These are phyloP conservation scores for Allygus modestus DNA, from an alignment of 2,888 invertebrate genomes.

Conservation along the genomic window DNA sequence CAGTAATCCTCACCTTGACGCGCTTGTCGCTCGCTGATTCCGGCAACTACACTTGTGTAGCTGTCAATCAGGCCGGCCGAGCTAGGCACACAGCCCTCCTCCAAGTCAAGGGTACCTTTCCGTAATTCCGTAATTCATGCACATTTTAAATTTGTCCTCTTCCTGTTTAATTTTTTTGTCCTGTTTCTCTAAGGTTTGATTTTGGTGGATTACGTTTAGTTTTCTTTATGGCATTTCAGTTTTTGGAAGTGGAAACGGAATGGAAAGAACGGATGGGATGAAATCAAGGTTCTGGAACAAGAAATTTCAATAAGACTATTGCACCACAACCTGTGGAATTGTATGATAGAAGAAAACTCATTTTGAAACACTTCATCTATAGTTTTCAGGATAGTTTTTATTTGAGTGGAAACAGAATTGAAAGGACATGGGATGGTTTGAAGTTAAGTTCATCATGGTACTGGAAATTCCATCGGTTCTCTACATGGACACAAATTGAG, in stretches of 20 bases:
- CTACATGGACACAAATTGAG: too few species aligned
- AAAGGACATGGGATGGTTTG: too few species aligned
- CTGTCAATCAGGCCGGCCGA: conserved; percentile 73
- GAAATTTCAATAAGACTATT: too few species aligned
- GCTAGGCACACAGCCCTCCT: conserved; percentile 72
- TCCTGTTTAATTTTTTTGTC: conserved; percentile 11
- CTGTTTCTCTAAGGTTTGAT: background rate
- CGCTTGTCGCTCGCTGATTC: conserved; percentile 74
- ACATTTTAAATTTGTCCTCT: conserved; percentile 20
- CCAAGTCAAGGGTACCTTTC: conserved; percentile 72
- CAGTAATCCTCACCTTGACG: conserved; percentile 75
- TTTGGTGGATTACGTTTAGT: background rate
- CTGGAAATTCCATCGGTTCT: too few species aligned
- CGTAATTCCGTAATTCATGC: background rate
- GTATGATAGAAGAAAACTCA: too few species aligned
- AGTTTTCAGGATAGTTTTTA: too few species aligned
- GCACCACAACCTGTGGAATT: too few species aligned
- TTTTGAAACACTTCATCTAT: too few species aligned
- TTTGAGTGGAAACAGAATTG: too few species aligned
- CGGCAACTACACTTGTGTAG: conserved; percentile 74
- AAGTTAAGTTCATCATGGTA: too few species aligned
- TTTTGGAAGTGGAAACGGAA: background rate
- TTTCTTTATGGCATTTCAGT: background rate
- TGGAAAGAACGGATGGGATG: background rate
- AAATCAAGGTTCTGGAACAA: too few species aligned